Conservation (phyloP, 2,888 invertebrate genomes). For the Dasypolia templi region DNA sequence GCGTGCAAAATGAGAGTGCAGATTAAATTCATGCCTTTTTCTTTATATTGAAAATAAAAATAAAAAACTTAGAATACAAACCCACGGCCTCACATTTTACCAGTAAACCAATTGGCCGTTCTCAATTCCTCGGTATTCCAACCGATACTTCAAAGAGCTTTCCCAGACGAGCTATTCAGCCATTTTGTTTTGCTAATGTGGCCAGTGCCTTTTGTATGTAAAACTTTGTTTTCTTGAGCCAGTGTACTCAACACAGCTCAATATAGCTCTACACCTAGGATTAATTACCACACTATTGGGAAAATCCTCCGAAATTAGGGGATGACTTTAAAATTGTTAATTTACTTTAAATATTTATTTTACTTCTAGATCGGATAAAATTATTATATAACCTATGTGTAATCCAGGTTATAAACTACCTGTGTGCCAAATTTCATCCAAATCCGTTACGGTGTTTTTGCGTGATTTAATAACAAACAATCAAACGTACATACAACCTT, state of each 20-base stretch:
- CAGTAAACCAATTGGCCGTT: conserved; percentile 5
- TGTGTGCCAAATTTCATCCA: not conserved
- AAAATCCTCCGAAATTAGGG: not conserved
- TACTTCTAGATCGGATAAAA: not conserved
- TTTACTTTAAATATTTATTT: not conserved
- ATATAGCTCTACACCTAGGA: not conserved
- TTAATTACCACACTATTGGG: not conserved
- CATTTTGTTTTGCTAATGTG: conserved; percentile 54
- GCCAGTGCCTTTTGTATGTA: conserved; percentile 46
- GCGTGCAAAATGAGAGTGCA: too few species aligned
- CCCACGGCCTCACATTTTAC: not conserved
- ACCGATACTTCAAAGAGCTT: conserved; percentile 42
- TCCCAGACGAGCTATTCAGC: conserved; percentile 18
- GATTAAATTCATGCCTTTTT: too few species aligned
- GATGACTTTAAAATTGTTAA: not conserved
- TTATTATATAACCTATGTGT: not conserved
- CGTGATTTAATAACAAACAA: not conserved
- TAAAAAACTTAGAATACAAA: not conserved
- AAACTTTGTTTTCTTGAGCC: conserved; percentile 41
- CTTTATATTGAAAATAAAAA: too few species aligned
- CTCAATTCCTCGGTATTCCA: conserved; percentile 1
- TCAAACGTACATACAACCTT: too few species aligned
- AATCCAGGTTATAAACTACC: too few species aligned
- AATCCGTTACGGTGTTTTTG: not conserved
- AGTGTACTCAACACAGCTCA: conserved; percentile 1